Evolutionary conservation across 1,140 invertebrate species (phyloP).

Genomic region (Papilio aristodemus): DNA sequence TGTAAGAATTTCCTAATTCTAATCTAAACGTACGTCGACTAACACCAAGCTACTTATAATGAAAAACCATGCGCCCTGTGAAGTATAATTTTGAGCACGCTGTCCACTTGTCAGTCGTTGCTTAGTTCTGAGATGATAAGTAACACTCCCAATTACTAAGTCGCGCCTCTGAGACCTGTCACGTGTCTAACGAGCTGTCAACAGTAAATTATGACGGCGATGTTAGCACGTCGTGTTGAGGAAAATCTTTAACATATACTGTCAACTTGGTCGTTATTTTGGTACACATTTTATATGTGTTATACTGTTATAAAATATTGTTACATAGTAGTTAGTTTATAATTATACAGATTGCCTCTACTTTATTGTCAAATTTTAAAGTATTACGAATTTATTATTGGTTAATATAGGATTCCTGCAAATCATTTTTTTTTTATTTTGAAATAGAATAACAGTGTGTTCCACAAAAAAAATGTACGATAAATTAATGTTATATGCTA

Average conservation of each 20-base stretch:
- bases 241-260: neutral
- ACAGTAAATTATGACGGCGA: slow-evolving; percentile 17
- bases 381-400: too few relatives aligned
- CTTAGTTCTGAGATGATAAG: slow-evolving; percentile 19
- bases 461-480: too few relatives aligned
- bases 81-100: neutral
- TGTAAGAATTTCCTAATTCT: too few relatives aligned
- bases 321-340: too few relatives aligned
- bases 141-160: slow-evolving; percentile 22
- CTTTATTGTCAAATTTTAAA: too few relatives aligned
- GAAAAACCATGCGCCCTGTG: slow-evolving; percentile 8
- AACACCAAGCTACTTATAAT: neutral
- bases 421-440: too few relatives aligned
- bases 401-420: too few relatives aligned
- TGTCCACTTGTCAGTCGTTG: slow-evolving; percentile 18
- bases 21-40: too few relatives aligned
- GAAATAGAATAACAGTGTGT: too few relatives aligned
- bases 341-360: too few relatives aligned
- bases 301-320: too few relatives aligned
- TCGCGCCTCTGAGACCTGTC: neutral
- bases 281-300: neutral
- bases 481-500: too few relatives aligned
- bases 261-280: slow-evolving; percentile 13
- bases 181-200: slow-evolving; percentile 19
- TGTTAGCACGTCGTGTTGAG: slow-evolving; percentile 11